These are phyloP conservation scores for Otolemur garnettii DNA, from an alignment of 2,113 vertebrate species.

Conservation along the genomic window DNA sequence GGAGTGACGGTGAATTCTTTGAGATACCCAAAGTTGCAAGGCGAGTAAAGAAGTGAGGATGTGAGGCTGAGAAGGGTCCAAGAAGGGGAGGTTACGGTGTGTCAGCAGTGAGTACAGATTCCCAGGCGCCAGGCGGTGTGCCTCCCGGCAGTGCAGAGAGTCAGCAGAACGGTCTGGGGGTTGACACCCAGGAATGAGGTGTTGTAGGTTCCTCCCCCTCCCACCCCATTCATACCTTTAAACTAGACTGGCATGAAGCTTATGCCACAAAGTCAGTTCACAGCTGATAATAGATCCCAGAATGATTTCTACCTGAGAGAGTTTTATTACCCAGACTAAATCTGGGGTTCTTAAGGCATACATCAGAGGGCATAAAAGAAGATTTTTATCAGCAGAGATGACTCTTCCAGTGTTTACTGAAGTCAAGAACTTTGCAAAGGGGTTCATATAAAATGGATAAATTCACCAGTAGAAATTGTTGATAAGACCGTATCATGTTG, in stretches of 20 bases:
- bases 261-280: background rate
- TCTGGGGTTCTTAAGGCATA: background rate
- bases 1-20: background rate
- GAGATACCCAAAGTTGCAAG: background rate
- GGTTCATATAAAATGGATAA: background rate
- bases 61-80: background rate
- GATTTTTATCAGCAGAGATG: background rate
- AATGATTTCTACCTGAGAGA: background rate
- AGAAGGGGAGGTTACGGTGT: background rate
- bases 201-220: background rate
- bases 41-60: background rate
- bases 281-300: background rate
- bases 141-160: background rate
- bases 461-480: background rate
- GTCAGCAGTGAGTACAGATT: rapidly evolving
- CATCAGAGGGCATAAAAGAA: background rate
- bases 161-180: background rate
- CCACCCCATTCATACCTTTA: background rate
- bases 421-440: background rate
- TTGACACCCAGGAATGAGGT: background rate
- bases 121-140: no score
- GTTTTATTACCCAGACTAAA: background rate
- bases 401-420: background rate
- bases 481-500: background rate
- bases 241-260: background rate